Percentiles rank a stretch among this genome's conserved stretches.
phyloP scores from a whole-genome alignment of 2,113 vertebrate genomes.

The Bos taurus region ARS-UCD2.0 NC_037357.1:66208501-66209000 shows the following conservation, averaged over 20 bases:
- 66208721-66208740: too few species aligned
- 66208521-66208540: neutral
- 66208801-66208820: neutral
- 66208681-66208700: neutral
- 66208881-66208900: neutral
- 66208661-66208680: neutral
- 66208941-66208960: neutral
- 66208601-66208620: neutral
- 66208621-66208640: neutral
- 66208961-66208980: neutral
- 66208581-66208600: neutral
- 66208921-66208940: neutral
- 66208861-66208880: neutral
- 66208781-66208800: too few species aligned
- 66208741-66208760: too few species aligned
- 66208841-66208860: neutral
- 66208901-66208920: neutral
- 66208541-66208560: neutral
- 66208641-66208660: neutral
- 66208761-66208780: too few species aligned
- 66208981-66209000: neutral
- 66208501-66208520: neutral
- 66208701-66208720: too few species aligned
- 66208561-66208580: neutral
- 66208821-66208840: neutral